Conservation (phyloP, 2,797 vertebrate species). For the Acipenser transmontanus region DNA sequence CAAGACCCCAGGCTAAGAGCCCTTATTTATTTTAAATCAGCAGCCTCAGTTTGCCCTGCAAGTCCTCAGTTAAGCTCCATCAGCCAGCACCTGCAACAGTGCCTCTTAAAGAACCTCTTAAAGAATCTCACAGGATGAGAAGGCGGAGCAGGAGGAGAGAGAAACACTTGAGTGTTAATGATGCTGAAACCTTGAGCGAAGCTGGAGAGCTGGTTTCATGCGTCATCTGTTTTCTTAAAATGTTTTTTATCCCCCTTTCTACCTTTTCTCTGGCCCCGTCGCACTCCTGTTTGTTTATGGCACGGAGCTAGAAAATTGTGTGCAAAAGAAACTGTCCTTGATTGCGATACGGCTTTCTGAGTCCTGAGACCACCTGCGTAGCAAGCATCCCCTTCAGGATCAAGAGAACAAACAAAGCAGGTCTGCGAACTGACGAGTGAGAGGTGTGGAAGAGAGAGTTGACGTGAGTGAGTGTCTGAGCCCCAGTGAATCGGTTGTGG, state of each 20-base stretch:
- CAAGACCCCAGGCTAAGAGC: neutral
- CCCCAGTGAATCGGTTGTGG: slow-evolving; percentile 31
- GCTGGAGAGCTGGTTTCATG: slow-evolving; percentile 32
- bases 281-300: slow-evolving; percentile 39
- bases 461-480: slow-evolving; percentile 72
- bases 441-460: slow-evolving; percentile 66
- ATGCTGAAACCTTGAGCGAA: slow-evolving; percentile 50
- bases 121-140: slow-evolving; percentile 7
- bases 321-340: slow-evolving; percentile 21
- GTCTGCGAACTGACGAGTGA: slow-evolving; percentile 55
- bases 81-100: slow-evolving; percentile 31
- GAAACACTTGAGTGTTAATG: slow-evolving; percentile 41
- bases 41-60: neutral
- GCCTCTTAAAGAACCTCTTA: slow-evolving; percentile 19
- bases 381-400: slow-evolving; percentile 53
- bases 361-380: slow-evolving; percentile 61
- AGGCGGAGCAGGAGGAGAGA: neutral
- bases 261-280: slow-evolving; percentile 23
- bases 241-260: slow-evolving; percentile 2
- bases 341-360: slow-evolving; percentile 36
- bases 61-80: slow-evolving; percentile 18
- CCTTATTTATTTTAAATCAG: slow-evolving; percentile 6
- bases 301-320: slow-evolving; percentile 41
- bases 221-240: slow-evolving; percentile 21
- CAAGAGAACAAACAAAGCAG: slow-evolving; percentile 56